Percentiles rank a stretch among this genome's conserved stretches.
These are phyloP conservation scores for Aviceda subcristata DNA, from an alignment of 2,113 vertebrate species.

Conservation along the genomic window DNA sequence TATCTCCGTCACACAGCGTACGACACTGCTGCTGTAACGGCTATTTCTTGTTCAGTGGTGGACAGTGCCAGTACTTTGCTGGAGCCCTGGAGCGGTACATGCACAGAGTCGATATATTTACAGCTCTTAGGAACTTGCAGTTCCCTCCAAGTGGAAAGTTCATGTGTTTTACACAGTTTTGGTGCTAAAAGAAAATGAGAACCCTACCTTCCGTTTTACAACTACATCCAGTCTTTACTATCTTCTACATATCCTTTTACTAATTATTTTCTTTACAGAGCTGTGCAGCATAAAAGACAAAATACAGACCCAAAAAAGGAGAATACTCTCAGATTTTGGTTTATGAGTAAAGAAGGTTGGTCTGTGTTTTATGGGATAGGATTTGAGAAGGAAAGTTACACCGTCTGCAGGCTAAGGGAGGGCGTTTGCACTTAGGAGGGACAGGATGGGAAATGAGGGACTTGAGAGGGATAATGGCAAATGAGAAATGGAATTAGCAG, in stretches of 20 bases:
- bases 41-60: background rate
- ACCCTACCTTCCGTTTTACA: background rate
- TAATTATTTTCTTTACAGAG: background rate
- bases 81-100: background rate
- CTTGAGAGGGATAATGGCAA: background rate
- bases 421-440: background rate
- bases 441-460: background rate
- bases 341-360: background rate
- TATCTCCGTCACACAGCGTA: fast-evolving
- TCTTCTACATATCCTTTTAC: background rate
- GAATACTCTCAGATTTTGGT: background rate
- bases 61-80: background rate
- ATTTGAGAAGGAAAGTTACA: background rate
- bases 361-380: background rate
- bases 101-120: background rate
- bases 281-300: background rate
- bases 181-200: background rate
- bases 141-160: conserved; percentile 10
- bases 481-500: conserved; percentile 17
- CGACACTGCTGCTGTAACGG: background rate
- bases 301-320: background rate
- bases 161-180: background rate
- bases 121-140: background rate
- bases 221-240: background rate
- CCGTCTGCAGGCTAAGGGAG: background rate